phyloP scores from a whole-genome alignment of 1,140 invertebrate species.

The Aplysia californica region DNA sequence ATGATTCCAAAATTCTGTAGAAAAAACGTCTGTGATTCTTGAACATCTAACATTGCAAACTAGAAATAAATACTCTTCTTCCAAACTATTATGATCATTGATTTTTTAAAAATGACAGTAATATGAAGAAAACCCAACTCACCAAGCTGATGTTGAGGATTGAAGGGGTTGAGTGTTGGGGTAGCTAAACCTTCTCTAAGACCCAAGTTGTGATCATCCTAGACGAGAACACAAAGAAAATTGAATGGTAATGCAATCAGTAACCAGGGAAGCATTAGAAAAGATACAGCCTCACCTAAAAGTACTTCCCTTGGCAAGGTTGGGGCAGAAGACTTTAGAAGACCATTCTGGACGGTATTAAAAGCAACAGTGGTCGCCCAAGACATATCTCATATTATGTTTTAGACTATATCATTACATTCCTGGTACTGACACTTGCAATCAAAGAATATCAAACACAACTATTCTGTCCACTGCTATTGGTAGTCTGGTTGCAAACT shows the following conservation, averaged over 20 bases:
- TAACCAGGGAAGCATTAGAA: neutral
- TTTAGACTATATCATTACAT: too few species aligned
- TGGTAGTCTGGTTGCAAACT: too few species aligned
- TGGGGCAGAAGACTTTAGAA: neutral
- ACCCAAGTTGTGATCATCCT: neutral
- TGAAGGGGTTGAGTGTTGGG: constrained; percentile 25
- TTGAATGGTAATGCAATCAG: neutral
- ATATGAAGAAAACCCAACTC: constrained; percentile 3
- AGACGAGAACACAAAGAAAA: neutral
- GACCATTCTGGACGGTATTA: neutral
- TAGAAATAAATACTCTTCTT: neutral
- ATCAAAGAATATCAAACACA: too few species aligned
- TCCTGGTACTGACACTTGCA: too few species aligned
- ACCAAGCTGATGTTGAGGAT: constrained; percentile 28
- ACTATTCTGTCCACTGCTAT: too few species aligned
- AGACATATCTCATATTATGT: too few species aligned
- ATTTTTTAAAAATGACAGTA: neutral
- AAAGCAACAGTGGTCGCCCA: neutral
- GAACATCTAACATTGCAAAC: neutral
- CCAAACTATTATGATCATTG: neutral
- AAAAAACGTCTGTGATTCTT: neutral
- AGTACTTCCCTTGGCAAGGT: neutral
- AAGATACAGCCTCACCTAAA: neutral
- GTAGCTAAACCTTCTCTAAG: constrained; percentile 34
- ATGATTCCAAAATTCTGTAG: neutral